phyloP scores from a whole-genome alignment of 2,797 vertebrate species.

The Phoxinus dragarum region DNA sequence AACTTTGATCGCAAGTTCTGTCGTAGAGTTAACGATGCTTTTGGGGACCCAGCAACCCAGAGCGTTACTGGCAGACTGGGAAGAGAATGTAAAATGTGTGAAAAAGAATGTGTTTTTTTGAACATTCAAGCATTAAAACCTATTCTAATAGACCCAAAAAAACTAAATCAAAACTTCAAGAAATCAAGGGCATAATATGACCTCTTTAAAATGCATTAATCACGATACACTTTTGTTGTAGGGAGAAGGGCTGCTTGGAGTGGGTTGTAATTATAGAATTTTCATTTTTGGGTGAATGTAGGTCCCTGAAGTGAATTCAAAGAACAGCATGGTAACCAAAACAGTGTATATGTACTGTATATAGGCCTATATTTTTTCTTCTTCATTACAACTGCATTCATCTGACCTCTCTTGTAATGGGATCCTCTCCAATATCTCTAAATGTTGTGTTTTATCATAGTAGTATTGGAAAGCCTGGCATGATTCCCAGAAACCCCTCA shows the following conservation, averaged over 20 bases:
- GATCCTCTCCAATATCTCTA: conserved; percentile 29
- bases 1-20: no score
- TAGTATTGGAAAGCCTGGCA: conserved; percentile 52
- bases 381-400: conserved; percentile 22
- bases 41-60: no score
- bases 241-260: background rate
- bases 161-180: background rate
- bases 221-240: background rate
- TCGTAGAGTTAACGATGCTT: no score
- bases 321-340: background rate
- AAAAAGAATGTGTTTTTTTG: background rate
- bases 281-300: background rate
- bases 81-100: no score
- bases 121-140: background rate
- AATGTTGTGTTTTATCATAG: conserved; percentile 46
- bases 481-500: conserved; percentile 49
- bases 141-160: no score
- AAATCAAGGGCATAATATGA: background rate
- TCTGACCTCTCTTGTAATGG: conserved; percentile 47
- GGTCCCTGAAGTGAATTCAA: background rate
- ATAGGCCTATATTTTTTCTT: background rate
- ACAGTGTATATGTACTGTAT: background rate
- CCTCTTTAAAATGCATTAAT: background rate
- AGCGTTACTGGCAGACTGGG: no score
- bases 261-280: background rate